Base-by-base conservation (phyloP, 2,888 invertebrate genomes). In the Crocallis elinguaria region DNA sequence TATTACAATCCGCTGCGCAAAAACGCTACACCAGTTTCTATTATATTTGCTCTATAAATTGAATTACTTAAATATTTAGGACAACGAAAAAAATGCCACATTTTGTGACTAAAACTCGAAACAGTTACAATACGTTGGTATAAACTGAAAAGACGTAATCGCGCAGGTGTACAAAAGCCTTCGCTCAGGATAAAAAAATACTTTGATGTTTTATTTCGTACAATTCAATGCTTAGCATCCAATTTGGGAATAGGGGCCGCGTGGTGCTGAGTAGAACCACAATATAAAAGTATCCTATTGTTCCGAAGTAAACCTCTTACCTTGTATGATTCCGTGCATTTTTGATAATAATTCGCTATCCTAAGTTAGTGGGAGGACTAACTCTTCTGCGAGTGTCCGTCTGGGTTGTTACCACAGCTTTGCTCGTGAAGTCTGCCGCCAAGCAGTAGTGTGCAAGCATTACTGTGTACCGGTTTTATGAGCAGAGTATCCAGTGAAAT, bases 261-360 rank as follows among this genome's bases (percentile, higher is more conserved):
- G 29, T 49, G 48, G 30, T 42, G 46, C 51, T 61, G 46, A 30
- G 42, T 29, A 53, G 57, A 54, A 57, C 54, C 56, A 49, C 36
- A 46, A 36, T 46, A 49, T 39, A 32, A 37, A 45, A 33, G 35
- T 21, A 29, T 45, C 32, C 12, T 19, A 50, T 54, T 42, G 29
- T 14, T 44, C 12, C 29, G 27, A 50, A 39, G 12, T 30, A 46
- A 45, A 33, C 41, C 45, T 57, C 45, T 54, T 54, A 59, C 33
- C 50, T 62, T 57, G 51, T 62, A 48, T 60, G 39, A 35, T 64
- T 50, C 37, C 60, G 44, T 68, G 66, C 60, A 67, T 71, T 59
- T 66, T 71, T 71, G 50, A 64, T 68, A 67, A 66, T 71, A 64
- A 69, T 64, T 57, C 49, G 33, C 25, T 14, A 39, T 48, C 25